Base-by-base conservation (phyloP, 2,113 vertebrate genomes). In the Leptobrachium leishanense region DNA sequence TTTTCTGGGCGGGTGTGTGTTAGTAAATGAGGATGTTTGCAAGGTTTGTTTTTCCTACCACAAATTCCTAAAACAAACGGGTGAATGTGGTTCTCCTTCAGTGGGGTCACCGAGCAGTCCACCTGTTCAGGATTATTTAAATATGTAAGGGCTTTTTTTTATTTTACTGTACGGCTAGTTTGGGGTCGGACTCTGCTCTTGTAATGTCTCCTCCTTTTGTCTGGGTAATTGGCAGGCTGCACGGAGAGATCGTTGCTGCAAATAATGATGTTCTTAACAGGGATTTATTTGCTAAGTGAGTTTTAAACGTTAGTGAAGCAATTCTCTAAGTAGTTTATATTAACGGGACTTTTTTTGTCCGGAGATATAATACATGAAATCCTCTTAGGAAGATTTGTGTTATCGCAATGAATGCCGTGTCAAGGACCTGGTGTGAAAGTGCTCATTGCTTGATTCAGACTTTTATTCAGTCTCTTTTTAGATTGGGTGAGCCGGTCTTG, bases 341-440 rank as follows among this genome's bases (percentile, higher is more conserved):
- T 79, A 54, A 63, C 43, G 7, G 40, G 57, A 8, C 67, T 77
- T 62, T 72, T 15, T 64, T 72, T 39, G 12, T 13, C 65, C 65
- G 43, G 43, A 41, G 68, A 54, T 71, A 72, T 40, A 63, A 72
- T 72, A 62, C 59, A 65, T 79, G 43, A 79, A 79, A 79, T 79
- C 76, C 76, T 79, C 76, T 79, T 79, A 54, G 15, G n/a, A n/a
- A n/a, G n/a, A n/a, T n/a, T n/a, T n/a, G n/a, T 40, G 68, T 79
- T 79, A 72, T 79, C 44, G 12, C 39, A 72, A 13, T 39, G 41
- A 46, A 43, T 53, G 12, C 64, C 46, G 72, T 41, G 43, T 53
- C 57, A 62, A 42, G 8, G 59, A 31, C 57, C 42, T 43, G 8
- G 3, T 71, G 43, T 65, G 6, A 65, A 53, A 53, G 57, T 15